A percentile compares a stretch with the other conserved stretches of the same genome.
These are phyloP conservation scores for Gastracanthus pulcherrimus DNA, from an alignment of 2,888 invertebrate genomes.

Conservation along the genomic window DNA sequence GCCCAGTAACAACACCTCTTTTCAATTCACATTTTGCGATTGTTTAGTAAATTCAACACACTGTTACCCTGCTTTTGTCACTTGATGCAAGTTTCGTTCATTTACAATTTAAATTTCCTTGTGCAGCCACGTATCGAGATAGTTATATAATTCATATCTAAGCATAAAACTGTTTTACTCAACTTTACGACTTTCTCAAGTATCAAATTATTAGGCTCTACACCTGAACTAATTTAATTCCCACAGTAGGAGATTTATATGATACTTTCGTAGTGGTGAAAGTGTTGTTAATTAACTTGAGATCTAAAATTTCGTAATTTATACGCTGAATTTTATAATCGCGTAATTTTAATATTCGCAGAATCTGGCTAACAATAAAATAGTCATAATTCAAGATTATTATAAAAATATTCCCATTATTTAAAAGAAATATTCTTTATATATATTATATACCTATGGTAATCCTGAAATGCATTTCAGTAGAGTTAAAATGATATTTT, in stretches of 20 bases:
- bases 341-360: too few species aligned
- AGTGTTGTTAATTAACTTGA: conserved; percentile 22
- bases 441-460: too few species aligned
- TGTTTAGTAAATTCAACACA: conserved; percentile 19
- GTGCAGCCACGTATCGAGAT: background rate
- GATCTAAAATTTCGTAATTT: background rate
- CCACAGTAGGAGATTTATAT: background rate
- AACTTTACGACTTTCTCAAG: conserved; percentile 25
- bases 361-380: too few species aligned
- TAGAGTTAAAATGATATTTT: too few species aligned
- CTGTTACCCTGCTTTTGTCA: conserved; percentile 18
- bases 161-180: background rate
- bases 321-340: background rate
- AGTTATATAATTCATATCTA: conserved; percentile 26
- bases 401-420: too few species aligned
- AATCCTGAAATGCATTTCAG: too few species aligned
- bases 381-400: too few species aligned
- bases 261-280: conserved; percentile 18
- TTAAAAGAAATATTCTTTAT: too few species aligned
- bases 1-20: conserved; percentile 4
- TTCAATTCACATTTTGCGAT: conserved; percentile 2
- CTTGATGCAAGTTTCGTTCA: conserved; percentile 8
- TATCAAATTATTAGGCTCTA: conserved; percentile 22
- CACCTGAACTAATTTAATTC: conserved; percentile 25
- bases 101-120: background rate